Base-by-base conservation (phyloP, 2,797 vertebrate species). In the Kryptolebias ocellatus region DNA sequence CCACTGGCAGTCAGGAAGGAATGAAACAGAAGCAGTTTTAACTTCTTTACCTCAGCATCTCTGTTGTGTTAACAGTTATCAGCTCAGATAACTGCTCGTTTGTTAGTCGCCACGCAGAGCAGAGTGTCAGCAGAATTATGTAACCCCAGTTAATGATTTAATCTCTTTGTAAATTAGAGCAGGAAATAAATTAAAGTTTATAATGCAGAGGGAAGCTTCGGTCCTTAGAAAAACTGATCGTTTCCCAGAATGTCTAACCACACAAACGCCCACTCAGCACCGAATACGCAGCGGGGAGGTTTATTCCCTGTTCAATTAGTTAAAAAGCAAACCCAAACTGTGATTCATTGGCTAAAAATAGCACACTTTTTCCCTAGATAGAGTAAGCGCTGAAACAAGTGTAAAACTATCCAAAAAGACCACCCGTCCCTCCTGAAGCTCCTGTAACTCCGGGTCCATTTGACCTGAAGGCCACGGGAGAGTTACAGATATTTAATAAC, bases 251-350 rank as follows among this genome's bases (percentile, higher is more conserved):
- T 50, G 15, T 50, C 1, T 54, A 57, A 60, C 39, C 39, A 66
- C 31, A 34, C 17, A 9, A 29, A 44, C 44, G n/a, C 51, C 28
- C 62, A 67, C 62, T 37, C 53, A 58, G n/a, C 12, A 46, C 52
- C 53, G 75, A 64, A 70, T 53, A 68, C 15, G 4, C 5, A 24
- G 34, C 5, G 0, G 0, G 49, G 64, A 37, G 12, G 27, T 34
- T 63, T 70, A 54, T 64, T 74, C 28, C 58, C 37, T 4, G 51
- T 58, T 62, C 31, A 66, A 17, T 67, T 24, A 60, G 79, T 82
- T 86, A 78, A 87, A 85, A 58, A 69, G 29, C 79, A 83, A 87
- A 80, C 79, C 20, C 46, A 17, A 52, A 67, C 50, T 47, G 62
- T 31, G 60, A 78, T 45, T 60, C 49, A 72, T 37, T 54, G 39